Percentiles rank a stretch among this genome's conserved stretches.
phyloP scores from a whole-genome alignment of 2,113 vertebrate species.

The Astatotilapia flaviijosephi region DNA sequence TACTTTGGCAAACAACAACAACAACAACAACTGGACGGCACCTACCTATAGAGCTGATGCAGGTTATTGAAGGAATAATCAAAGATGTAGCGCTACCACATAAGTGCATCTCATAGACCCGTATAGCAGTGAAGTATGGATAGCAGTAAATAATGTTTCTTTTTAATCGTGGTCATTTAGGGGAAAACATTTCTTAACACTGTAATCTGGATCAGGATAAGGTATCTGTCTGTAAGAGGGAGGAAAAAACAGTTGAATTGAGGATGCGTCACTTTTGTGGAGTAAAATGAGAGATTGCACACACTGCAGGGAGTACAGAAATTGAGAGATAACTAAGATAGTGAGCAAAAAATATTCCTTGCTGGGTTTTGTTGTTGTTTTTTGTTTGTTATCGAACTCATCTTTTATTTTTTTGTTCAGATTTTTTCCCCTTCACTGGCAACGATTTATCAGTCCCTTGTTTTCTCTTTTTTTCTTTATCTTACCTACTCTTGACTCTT shows the following conservation, averaged over 20 bases:
- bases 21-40: background rate
- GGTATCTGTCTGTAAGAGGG: background rate
- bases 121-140: background rate
- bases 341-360: background rate
- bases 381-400: background rate
- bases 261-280: background rate
- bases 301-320: background rate
- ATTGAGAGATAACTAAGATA: background rate
- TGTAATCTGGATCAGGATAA: background rate
- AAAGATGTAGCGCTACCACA: background rate
- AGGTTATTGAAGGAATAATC: background rate
- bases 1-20: background rate
- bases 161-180: background rate
- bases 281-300: background rate
- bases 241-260: background rate
- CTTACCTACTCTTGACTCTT: background rate
- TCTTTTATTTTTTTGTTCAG: background rate
- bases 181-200: background rate
- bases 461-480: background rate
- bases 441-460: background rate
- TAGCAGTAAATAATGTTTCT: background rate
- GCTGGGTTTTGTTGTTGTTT: background rate
- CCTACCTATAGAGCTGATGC: background rate
- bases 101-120: background rate
- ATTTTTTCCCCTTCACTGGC: background rate